Evolutionary conservation across 2,888 invertebrate genomes (phyloP).

Genomic region (Mylabris sibirica): DNA sequence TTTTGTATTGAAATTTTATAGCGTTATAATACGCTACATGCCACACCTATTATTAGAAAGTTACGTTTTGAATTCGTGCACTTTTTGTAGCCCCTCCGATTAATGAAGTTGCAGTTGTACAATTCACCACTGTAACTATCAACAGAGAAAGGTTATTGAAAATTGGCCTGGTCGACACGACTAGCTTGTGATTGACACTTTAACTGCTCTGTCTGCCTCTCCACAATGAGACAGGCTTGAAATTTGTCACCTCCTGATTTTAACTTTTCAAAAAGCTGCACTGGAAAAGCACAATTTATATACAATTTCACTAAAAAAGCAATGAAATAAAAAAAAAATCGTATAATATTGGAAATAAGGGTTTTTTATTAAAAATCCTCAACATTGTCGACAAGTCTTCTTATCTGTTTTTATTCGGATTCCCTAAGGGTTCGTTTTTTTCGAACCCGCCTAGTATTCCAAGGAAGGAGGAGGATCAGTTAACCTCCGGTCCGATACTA

Average conservation of each 20-base stretch:
- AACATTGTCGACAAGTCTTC: conserved; percentile 13
- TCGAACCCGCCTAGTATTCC: conserved; percentile 4
- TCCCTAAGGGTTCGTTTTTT: conserved; percentile 22
- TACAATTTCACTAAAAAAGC: no score
- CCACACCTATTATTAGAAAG: conserved; percentile 39
- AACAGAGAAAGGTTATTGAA: conserved; percentile 25
- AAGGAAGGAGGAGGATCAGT: conserved; percentile 17
- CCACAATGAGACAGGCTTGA: conserved; percentile 46
- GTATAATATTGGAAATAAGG: neutral
- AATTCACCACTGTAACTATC: conserved; percentile 20
- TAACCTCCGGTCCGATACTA: conserved; percentile 43
- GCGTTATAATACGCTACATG: conserved; percentile 31
- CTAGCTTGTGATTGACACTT: conserved; percentile 51
- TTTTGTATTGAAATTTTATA: conserved; percentile 23
- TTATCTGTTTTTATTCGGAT: conserved; percentile 27
- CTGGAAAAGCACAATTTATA: conserved; percentile 32
- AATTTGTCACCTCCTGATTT: conserved; percentile 50
- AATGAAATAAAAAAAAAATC: neutral
- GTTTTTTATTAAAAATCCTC: neutral
- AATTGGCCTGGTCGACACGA: conserved; percentile 34
- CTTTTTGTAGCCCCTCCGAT: conserved; percentile 42
- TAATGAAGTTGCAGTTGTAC: conserved; percentile 43
- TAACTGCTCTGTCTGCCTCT: conserved; percentile 47
- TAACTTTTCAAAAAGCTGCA: conserved; percentile 32
- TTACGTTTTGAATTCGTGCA: conserved; percentile 43